Base-by-base conservation (phyloP, 2,113 vertebrate genomes). In the Salvelinus sp. region DNA sequence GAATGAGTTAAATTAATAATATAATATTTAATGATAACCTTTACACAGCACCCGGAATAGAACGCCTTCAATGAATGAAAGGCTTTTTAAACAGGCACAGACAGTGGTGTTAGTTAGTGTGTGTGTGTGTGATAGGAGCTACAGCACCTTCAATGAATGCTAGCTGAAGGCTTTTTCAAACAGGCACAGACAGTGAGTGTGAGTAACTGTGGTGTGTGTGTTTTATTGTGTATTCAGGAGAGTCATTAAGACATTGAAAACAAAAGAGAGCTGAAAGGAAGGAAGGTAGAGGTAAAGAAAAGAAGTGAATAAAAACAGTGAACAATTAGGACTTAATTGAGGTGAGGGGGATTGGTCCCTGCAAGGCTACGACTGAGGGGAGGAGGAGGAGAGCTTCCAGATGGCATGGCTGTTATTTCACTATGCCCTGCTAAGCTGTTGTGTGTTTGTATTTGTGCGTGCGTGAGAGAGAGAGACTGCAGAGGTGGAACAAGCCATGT, bases 351-450 rank as follows among this genome's bases (percentile, higher is more conserved):
- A 92, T 88, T 85, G 88, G 89, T 80, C 73, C 69, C 77, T 84
- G 79, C 79, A 25, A 86, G 89, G 87, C 86, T 79, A 78, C 23
- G 82, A 84, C 79, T 65, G 84, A 84, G 89, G 88, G 85, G 38
- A 44, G 38, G 38, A 7, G 33, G 33, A 44, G 7, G 38, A 44
- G 38, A 9, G 85, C 13, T 90, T 95, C 88, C 92, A 94, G 91
- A 95, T 95, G 95, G 93, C 91, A 91, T 30, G 91, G 84, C 88
- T 94, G 91, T 95, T 95, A 93, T 94, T 96, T 92, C 88, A 89
- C 86, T 81, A 85, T 89, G 88, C 86, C 85, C 85, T 82, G 88
- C 85, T 92, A 93, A 92, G 87, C 82, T 77, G 90, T 89, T 38
- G 33, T 38, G 33, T 7, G 33, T 38, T 1, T 33, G 72, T 74